These are phyloP conservation scores for Opisthocomus hoazin DNA, from an alignment of 2,113 vertebrate species.

Conservation along the genomic window DNA sequence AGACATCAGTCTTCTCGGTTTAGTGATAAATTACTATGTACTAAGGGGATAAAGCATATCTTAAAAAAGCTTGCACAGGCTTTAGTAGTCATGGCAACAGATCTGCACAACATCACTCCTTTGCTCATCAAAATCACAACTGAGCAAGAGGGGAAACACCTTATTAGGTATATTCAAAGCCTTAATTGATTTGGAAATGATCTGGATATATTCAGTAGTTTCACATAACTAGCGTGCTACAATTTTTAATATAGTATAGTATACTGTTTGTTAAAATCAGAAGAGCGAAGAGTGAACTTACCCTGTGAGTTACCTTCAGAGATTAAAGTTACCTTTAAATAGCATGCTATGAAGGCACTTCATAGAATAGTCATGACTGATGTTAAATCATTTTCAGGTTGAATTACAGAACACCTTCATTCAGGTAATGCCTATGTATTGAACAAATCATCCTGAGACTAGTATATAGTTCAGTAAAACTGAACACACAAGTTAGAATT, in stretches of 20 bases:
- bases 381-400: not conserved
- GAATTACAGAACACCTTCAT: not conserved
- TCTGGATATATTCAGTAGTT: not conserved
- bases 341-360: not conserved
- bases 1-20: conserved; percentile 73
- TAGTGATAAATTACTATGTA: conserved; percentile 82
- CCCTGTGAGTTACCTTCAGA: not conserved
- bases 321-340: not conserved
- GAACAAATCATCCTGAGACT: not conserved
- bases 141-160: conserved; percentile 48
- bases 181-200: conserved; percentile 19
- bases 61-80: conserved; percentile 71
- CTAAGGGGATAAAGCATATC: conserved; percentile 82
- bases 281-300: not conserved
- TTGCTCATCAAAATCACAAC: conserved; percentile 82
- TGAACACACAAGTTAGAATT: not conserved
- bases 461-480: not conserved
- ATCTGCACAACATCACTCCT: conserved; percentile 78
- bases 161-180: conserved; percentile 32
- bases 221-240: not conserved
- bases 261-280: not conserved
- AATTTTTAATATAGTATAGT: not conserved
- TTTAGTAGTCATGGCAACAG: conserved; percentile 85
- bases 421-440: not conserved
- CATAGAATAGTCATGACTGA: not conserved